Conservation (phyloP, 2,888 invertebrate genomes). For the Dysmachus trigonus region DNA sequence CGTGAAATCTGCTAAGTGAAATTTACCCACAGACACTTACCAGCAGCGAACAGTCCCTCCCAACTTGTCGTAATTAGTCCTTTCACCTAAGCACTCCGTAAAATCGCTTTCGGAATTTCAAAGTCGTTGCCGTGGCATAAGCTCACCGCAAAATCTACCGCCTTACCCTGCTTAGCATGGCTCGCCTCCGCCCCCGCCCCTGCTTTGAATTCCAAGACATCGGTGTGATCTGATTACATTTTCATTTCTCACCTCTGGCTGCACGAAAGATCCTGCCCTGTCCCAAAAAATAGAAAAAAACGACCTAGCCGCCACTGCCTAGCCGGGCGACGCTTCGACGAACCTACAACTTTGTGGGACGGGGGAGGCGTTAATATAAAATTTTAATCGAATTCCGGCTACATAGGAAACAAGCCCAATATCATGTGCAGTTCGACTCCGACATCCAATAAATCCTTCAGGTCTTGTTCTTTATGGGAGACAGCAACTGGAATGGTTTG, state of each 20-base stretch:
- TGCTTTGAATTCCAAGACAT: not conserved
- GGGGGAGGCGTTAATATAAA: not conserved
- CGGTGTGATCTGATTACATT: slow-evolving; percentile 22
- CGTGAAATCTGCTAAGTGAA: slow-evolving; percentile 30
- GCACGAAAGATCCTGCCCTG: not conserved
- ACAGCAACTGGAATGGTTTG: not conserved
- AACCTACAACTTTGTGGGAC: not conserved
- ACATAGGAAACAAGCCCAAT: slow-evolving; percentile 29
- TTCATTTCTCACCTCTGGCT: slow-evolving; percentile 17
- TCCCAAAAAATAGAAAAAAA: too few species aligned
- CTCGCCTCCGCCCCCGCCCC: not conserved
- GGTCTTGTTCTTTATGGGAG: slow-evolving; percentile 6
- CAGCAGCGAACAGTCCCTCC: not conserved
- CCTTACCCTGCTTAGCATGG: not conserved
- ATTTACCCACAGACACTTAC: slow-evolving; percentile 21
- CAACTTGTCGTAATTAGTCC: slow-evolving; percentile 33
- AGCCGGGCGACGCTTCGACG: not conserved
- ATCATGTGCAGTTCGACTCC: slow-evolving; percentile 23
- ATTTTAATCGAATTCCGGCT: slow-evolving; percentile 33
- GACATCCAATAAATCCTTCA: slow-evolving; percentile 32
- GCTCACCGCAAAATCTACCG: not conserved
- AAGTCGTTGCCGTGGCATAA: not conserved
- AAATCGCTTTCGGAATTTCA: slow-evolving; percentile 11
- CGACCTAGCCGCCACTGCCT: not conserved
- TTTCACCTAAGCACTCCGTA: slow-evolving; percentile 9